A percentile compares a stretch with the other conserved stretches of the same genome.
Evolutionary conservation across 1,140 invertebrate species (phyloP).

Genomic region (Ephestia elutella): DNA sequence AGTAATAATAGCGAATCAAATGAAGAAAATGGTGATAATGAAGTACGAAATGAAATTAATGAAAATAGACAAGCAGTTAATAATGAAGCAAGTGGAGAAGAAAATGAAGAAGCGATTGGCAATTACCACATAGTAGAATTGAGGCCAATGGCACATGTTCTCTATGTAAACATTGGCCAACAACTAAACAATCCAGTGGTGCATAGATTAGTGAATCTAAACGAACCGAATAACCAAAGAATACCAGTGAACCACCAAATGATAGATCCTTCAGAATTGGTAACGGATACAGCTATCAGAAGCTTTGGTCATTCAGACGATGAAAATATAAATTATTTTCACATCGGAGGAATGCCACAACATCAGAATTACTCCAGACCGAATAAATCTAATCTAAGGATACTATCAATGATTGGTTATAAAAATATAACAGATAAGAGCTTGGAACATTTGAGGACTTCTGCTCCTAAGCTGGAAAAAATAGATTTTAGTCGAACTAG

Average conservation of each 20-base stretch:
- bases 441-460: constrained; percentile 76
- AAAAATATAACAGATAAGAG: constrained; percentile 78
- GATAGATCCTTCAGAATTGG: constrained; percentile 22
- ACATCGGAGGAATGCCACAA: constrained; percentile 34
- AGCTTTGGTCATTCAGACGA: constrained; percentile 46
- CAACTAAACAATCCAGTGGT: constrained; percentile 18
- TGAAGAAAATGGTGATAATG: too few species aligned
- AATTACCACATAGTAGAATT: neutral
- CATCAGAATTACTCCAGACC: constrained; percentile 24
- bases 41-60: too few species aligned
- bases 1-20: too few species aligned
- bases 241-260: neutral
- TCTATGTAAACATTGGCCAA: constrained; percentile 24
- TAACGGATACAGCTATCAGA: constrained; percentile 44
- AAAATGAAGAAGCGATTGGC: neutral
- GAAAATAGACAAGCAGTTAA: too few species aligned
- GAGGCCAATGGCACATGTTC: constrained; percentile 14
- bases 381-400: constrained; percentile 40
- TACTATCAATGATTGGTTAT: constrained; percentile 75
- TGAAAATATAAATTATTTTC: constrained; percentile 44
- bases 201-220: constrained; percentile 14
- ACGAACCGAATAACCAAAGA: neutral
- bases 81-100: neutral
- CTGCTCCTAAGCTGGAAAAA: constrained; percentile 74
- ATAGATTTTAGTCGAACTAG: constrained; percentile 78